Base-by-base conservation (phyloP, 1,140 invertebrate species). In the Rhopalosiphum padi region DNA sequence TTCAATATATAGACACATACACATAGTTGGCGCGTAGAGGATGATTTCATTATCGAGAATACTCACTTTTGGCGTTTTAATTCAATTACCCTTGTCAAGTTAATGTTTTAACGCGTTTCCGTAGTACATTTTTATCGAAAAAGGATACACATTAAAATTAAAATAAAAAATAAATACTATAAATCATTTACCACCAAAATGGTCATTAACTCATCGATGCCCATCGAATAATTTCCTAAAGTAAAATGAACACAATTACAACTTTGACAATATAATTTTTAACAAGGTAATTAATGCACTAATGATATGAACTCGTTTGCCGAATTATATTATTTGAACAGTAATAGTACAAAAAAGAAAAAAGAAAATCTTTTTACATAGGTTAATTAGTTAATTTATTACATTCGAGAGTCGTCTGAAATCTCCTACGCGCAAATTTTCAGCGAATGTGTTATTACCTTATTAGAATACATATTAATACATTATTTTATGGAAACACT, bases 41-140 rank as follows among this genome's bases (percentile, higher is more conserved):
- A 89, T 89, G 48, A 89, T 89, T 89, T 89, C 87, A 89, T 89
- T 89, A 89, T 35, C 48, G 87, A 53, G 35, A 22, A 89, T 53
- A 53, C 87, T 53, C 87, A 89, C n/a, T 89, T 88, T 89, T 53
- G 35, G 48, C n/a, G 8, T 37, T 89, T 89, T 37, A 53, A 89
- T 51, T 89, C 87, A 37, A 89, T 89, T 89, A 89, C 21, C n/a
- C 46, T 53, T 89, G 87, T 89, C 48, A 22, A 35, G 46, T 89
- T 51, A 53, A 89, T n/a, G 87, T 89, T 89, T 53, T 89, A 87
- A 87, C 85, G 43, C 9, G 25, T 87, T 87, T 87, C 85, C 43
- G 85, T 46, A n/a, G 25, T 43, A 43, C 5, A 30, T 87, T 87
- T 87, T 87, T 87, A 46, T 87, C 85, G 11, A 87, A 48, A 46